Evolutionary conservation across 2,113 vertebrate species (phyloP), one percentile per base, ranked within the genome.

Genomic region (Cavia porcellus): DNA sequence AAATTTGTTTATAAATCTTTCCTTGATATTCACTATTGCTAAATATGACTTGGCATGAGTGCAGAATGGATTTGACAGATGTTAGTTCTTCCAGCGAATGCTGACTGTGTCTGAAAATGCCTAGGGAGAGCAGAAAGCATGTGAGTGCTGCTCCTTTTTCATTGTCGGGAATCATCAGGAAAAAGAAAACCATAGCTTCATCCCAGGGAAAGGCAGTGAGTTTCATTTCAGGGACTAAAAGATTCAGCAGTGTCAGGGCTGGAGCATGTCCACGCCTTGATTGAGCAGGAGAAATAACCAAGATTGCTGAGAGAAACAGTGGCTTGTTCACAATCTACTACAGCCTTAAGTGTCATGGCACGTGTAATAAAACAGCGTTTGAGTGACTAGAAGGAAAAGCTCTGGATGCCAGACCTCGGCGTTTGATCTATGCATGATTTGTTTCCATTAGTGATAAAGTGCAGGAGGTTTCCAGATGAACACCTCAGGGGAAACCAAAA

Each of bases 371-470:
- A 94, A 75, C 14, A 96, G 42, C 32, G 57, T 72, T 52, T 77
- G 79, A 96, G 94, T 47, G 93, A 52, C 32, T 61, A 47, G 92
- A 93, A 84, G 79, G 62, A 82, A 52, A 45, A 95, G 47, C 61
- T 92, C 90, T 64, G 19, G 59, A 86, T 74, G 85, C 38, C 32
- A 20, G 72, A 50, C 24, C 17, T 38, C 79, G 83, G 86, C 68
- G 10, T 83, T 95, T 88, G 35, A 8, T 75, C 1, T 15, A 66
- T 35, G n/a, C 52, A 57, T 61, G 57, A 74, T 97, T 88, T 81
- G n/a, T 64, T 94, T 91, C 74, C 64, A 22, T 94, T 92, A 97
- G 92, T 77, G 86, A 70, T 47, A 28, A 74, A 94, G 77, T 87
- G 75, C 45, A 80, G 38, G 22, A 75, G 42, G 13, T 11, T 42